Evolutionary conservation across 2,113 vertebrate genomes (phyloP), one percentile per base, ranked within the genome.

Genomic region (Ceratotherium simum): DNA sequence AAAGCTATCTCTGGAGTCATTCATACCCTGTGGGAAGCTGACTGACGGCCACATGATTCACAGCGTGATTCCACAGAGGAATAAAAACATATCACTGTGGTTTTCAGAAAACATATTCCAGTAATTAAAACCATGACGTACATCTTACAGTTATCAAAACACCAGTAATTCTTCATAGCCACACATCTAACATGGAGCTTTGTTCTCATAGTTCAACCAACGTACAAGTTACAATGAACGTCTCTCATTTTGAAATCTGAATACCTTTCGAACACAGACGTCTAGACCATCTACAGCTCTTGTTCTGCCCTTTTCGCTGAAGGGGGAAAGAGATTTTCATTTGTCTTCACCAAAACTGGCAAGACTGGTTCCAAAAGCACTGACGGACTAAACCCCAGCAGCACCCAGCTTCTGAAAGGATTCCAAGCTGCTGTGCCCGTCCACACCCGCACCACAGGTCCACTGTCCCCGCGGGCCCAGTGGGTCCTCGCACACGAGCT

Each of bases 231-330:
- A 78, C 70, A 90, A 70, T 31, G 51, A 70, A 89, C 76, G 27
- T 78, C 39, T 31, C 39, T n/a, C 42, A 42, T 58, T 90, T 76
- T 62, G 51, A 90, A 93, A 78, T n/a, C 20, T n/a, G 62, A 93
- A 76, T 60, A 78, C 39, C 51, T 51, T 67, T 58, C 1, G 4
- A 75, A 67, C 4, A 67, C 23, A 21, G 62, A 83, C 91, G 42
- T 42, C 42, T 42, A 65, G 5, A 39, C 33, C 69, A 69, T 23
- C 36, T 48, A 69, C 89, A 39, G 31, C 62, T 80, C 82, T 79
- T 54, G 33, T 33, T 62, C 16, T 72, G 39, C 29, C 12, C 9
- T n/a, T n/a, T 31, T 82, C 31, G 2, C 31, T 39, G 33, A 96
- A 27, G 60, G 69, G 31, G 62, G 51, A 75, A 69, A 58, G 25